These are phyloP conservation scores for Takifugu bimaculatus DNA, from an alignment of 2,113 vertebrate species.

Conservation along the genomic window DNA sequence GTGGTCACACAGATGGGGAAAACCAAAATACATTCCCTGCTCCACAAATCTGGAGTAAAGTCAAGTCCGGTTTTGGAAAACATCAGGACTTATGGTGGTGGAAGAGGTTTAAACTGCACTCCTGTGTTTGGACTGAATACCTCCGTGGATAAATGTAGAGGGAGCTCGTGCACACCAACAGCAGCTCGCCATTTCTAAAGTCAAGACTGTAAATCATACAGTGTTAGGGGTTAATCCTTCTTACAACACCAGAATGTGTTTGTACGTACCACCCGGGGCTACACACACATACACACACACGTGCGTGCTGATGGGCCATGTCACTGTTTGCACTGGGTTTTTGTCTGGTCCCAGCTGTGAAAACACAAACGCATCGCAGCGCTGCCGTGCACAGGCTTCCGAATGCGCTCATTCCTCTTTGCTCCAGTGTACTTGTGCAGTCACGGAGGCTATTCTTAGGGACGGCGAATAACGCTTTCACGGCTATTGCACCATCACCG, in stretches of 20 bases:
- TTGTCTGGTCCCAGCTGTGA: slow-evolving; percentile 61
- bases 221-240: slow-evolving; percentile 41
- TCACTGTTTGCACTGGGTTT: slow-evolving; percentile 51
- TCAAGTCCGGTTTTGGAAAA: slow-evolving; percentile 51
- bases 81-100: slow-evolving; percentile 8
- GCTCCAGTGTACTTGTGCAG: slow-evolving; percentile 27
- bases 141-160: background rate
- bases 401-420: slow-evolving; percentile 35
- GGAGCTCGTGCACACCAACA: slow-evolving; percentile 2
- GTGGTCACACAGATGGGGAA: slow-evolving; percentile 70
- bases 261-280: slow-evolving; percentile 21
- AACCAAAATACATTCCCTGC: slow-evolving; percentile 66
- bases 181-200: slow-evolving; percentile 21
- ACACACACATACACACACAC: slow-evolving; percentile 13
- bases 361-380: slow-evolving; percentile 49
- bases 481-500: slow-evolving; percentile 24
- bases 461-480: slow-evolving; percentile 28
- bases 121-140: background rate
- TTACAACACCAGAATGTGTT: slow-evolving; percentile 23
- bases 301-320: slow-evolving; percentile 25
- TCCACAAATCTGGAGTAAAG: slow-evolving; percentile 57
- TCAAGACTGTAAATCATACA: slow-evolving; percentile 18
- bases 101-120: background rate
- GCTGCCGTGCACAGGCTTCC: slow-evolving; percentile 38
- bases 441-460: slow-evolving; percentile 42